Evolutionary conservation across 2,113 vertebrate species (phyloP).

Genomic region (Oryzias javanicus): DNA sequence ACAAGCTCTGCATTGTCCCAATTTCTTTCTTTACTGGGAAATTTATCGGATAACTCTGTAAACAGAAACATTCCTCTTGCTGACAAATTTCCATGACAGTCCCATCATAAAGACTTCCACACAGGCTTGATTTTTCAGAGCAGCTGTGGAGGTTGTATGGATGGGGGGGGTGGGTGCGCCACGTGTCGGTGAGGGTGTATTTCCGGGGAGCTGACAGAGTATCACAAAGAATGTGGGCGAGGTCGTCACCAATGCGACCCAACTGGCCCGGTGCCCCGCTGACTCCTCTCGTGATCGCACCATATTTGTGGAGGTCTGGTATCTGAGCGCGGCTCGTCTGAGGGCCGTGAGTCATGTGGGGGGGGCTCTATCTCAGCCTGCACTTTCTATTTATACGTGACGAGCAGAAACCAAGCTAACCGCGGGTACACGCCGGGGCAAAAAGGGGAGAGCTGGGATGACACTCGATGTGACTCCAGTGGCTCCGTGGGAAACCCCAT

Average conservation of each 20-base stretch:
- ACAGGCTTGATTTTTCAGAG: conserved; percentile 33
- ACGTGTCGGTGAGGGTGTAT: conserved; percentile 52
- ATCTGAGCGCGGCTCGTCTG: conserved; percentile 33
- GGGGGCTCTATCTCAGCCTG: conserved; percentile 22
- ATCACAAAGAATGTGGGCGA: conserved; percentile 64
- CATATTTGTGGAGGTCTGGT: conserved; percentile 57
- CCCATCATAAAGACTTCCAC: conserved; percentile 15
- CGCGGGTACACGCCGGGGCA: conserved; percentile 18
- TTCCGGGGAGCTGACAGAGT: conserved; percentile 58
- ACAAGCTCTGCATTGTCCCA: no score
- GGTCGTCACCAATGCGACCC: conserved; percentile 52
- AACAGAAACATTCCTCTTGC: background rate
- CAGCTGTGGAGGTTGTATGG: conserved; percentile 37
- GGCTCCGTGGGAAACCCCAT: conserved; percentile 49
- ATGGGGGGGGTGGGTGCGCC: conserved; percentile 3
- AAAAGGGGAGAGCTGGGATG: conserved; percentile 8
- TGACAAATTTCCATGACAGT: conserved; percentile 24
- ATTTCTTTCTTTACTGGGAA: no score
- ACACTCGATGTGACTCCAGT: conserved; percentile 48
- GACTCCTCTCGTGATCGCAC: conserved; percentile 50
- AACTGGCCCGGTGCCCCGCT: conserved; percentile 51
- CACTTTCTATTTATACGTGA: conserved; percentile 48
- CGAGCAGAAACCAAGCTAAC: conserved; percentile 11
- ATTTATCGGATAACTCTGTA: no score
- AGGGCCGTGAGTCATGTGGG: conserved; percentile 30